Conservation (phyloP, 2,797 vertebrate species). For the Orientallactaga sibirica region DNA sequence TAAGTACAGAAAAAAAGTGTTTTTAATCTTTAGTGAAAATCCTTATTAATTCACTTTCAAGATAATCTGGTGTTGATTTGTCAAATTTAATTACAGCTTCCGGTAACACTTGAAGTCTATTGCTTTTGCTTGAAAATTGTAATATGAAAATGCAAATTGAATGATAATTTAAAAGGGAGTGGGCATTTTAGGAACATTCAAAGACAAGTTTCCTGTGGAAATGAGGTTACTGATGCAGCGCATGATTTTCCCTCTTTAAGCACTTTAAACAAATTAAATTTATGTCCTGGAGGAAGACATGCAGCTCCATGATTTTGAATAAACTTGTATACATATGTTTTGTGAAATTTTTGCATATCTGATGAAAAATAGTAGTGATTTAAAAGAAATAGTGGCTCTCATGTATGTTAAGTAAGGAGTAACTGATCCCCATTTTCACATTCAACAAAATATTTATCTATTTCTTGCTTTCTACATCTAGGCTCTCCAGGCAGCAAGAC, state of each 20-base stretch:
- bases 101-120: conserved; percentile 98
- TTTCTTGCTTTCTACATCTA: conserved; percentile 86
- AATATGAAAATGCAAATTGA: conserved; percentile 99
- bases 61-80: conserved; percentile 99
- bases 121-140: conserved; percentile 98
- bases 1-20: conserved; percentile 89
- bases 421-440: conserved; percentile 61
- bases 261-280: conserved; percentile 93
- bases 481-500: conserved; percentile 98
- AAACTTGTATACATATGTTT: conserved; percentile 79
- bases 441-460: conserved; percentile 80
- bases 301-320: conserved; percentile 84
- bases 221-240: conserved; percentile 94
- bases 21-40: conserved; percentile 93
- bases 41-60: conserved; percentile 98
- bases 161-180: conserved; percentile 97
- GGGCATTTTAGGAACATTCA: conserved; percentile 98
- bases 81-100: conserved; percentile 99
- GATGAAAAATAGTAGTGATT: conserved; percentile 67
- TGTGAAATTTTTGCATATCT: conserved; percentile 65
- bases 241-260: conserved; percentile 91
- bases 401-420: conserved; percentile 29
- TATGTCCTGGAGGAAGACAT: conserved; percentile 92
- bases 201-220: conserved; percentile 94
- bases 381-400: background rate